Evolutionary conservation across 1,140 invertebrate genomes (phyloP), one percentile per base, ranked within the genome.

Genomic region (Hylaeus volcanicus): DNA sequence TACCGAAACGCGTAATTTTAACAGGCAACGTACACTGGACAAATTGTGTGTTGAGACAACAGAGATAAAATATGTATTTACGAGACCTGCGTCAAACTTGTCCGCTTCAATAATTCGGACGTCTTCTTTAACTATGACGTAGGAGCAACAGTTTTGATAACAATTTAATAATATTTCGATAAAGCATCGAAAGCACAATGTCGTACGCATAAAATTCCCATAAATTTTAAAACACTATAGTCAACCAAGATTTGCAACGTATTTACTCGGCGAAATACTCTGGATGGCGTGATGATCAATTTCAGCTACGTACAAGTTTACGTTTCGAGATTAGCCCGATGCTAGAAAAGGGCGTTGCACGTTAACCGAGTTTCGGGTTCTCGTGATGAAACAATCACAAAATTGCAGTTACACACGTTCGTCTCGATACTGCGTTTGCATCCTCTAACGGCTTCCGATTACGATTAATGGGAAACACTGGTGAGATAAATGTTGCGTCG

Each of bases 251-350:
- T 51, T 65, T n/a, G 63, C 12, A 60, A 26, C 60, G 53, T 43
- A 56, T 58, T 75, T 80, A 58, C 71, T 61, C 71, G 43, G 78
- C 53, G 78, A 80, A 80, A 69, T 65, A 65, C 53, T 12, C 51
- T 74, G 26, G 51, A 74, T 61, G 73, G 73, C 64, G 79, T 48
- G 55, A 80, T 80, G 64, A 80, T 80, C 79, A 73, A 80, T 80
- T 45, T 12, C 64, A 80, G 75, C 73, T 75, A 79, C 79, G 72
- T 73, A 64, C 79, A 80, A 56, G 64, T 68, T 65, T 65, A 80
- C 45, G 55, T 69, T 75, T 45, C 55, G 11, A 74, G 55, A 75
- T 80, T 15, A 75, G 12, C 55, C 14, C 53, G 48, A n/a, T 37
- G 51, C 5, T 15, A 2, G 37, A 70, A 70, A 60, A 11, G 14